Evolutionary conservation across 2,113 vertebrate genomes (phyloP), one percentile per base, ranked within the genome.

Genomic region (Toxotes jaculatrix): DNA sequence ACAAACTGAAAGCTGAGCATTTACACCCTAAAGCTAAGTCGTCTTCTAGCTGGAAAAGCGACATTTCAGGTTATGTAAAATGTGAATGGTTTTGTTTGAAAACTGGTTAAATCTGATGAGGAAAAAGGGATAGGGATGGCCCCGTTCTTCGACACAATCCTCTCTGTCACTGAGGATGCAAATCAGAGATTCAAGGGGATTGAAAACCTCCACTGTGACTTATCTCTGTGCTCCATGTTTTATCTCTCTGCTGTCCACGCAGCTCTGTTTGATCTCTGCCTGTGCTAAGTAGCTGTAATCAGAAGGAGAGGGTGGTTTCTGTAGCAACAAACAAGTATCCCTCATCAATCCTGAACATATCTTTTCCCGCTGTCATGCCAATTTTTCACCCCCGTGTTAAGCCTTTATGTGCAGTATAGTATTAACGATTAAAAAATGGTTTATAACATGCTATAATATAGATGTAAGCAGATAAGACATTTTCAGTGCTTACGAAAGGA

Each of bases 241-340:
- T 73, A 82, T 87, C 87, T 86, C 49, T 87, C 7, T 63, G 51
- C 71, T 67, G 83, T 88, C 71, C 74, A 53, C 17, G 19, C 68
- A 16, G 82, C 82, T 85, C 36, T 1, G 74, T 79, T 85, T 85
- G 73, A 82, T 91, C 87, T 78, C 75, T 78, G 84, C 68, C 43
- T 77, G 65, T 67, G 64, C 61, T 51, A 60, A 88, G 83, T 56
- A 83, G 79, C 83, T 79, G 77, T 68, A 89, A 83, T 86, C 85
- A 87, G 69, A 74, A n/a, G 60, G 12, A 83, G 42, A 80, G 42
- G 69, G n/a, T 34, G 65, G 47, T 55, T 85, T 83, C 69, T 76
- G 43, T 45, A 57, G 47, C 59, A 76, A 55, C 75, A 82, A 78
- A 84, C 80, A 82, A 74, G 63, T 55, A 82, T 56, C 77, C 27